phyloP scores from a whole-genome alignment of 64 coral and sea anemone genomes.

The Trachythela sp. region DNA sequence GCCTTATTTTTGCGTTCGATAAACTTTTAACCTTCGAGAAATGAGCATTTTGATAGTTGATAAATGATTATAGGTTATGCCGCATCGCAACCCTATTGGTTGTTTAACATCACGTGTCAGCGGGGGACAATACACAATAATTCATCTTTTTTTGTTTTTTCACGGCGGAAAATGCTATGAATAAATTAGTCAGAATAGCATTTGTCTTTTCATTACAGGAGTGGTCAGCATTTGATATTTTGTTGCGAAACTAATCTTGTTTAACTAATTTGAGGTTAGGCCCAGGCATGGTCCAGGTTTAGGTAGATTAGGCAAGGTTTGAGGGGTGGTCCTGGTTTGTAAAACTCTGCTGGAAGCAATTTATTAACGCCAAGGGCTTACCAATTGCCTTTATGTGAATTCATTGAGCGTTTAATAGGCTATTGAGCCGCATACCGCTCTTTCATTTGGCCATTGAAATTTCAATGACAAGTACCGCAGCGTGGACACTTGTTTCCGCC shows the following conservation, averaged over 20 bases:
- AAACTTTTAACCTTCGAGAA: conserved; percentile 26
- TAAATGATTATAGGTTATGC: background rate
- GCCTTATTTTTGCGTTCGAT: background rate
- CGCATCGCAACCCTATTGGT: background rate
- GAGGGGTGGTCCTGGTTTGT: background rate
- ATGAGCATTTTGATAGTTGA: background rate
- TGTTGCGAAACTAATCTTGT: background rate
- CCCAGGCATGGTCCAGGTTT: too few relatives aligned
- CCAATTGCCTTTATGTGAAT: background rate
- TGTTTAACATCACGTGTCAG: conserved; percentile 16
- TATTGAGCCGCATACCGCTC: background rate
- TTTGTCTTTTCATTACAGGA: background rate
- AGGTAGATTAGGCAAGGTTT: background rate
- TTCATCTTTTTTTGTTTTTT: background rate
- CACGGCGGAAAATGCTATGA: background rate
- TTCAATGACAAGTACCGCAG: background rate
- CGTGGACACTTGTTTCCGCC: too few relatives aligned
- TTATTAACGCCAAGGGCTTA: background rate
- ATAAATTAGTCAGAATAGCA: background rate
- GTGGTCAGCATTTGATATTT: background rate
- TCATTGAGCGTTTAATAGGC: conserved; percentile 14
- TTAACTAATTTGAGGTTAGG: too few relatives aligned
- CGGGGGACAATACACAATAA: background rate
- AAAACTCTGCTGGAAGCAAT: background rate
- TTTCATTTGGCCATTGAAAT: background rate